Evolutionary conservation across 2,797 vertebrate genomes (phyloP).

Genomic region (Oreochromis mossambicus): DNA sequence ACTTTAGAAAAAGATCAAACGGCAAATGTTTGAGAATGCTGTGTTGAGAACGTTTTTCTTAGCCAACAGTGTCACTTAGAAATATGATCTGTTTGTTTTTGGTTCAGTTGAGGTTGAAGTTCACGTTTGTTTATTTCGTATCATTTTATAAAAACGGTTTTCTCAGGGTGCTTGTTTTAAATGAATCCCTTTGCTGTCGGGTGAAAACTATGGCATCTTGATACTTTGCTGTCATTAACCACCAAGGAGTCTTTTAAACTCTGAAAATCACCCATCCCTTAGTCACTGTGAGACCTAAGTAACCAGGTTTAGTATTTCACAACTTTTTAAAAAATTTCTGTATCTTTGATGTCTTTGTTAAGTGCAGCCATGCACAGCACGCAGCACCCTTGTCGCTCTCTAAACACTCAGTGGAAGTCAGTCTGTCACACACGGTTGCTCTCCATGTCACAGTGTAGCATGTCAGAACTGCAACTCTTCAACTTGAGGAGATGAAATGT

Average conservation of each 20-base stretch:
- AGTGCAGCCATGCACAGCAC: background rate
- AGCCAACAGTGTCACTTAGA: accelerated
- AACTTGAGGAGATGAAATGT: background rate
- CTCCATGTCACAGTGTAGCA: background rate
- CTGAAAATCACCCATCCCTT: background rate
- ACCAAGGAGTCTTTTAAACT: background rate
- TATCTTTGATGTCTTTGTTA: background rate
- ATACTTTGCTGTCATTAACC: background rate
- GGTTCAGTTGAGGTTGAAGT: too few relatives aligned
- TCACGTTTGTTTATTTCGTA: too few relatives aligned
- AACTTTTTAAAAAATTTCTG: accelerated
- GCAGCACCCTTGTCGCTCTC: background rate
- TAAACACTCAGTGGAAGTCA: background rate
- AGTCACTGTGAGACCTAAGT: background rate
- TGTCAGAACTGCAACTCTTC: background rate
- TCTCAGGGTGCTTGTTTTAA: too few relatives aligned
- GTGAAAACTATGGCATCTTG: background rate
- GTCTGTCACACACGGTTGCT: background rate
- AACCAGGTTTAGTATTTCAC: background rate
- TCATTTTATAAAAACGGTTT: too few relatives aligned
- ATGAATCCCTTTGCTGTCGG: too few relatives aligned
- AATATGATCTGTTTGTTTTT: too few relatives aligned
- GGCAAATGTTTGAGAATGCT: background rate
- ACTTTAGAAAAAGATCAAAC: background rate
- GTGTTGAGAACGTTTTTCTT: background rate